phyloP scores from a whole-genome alignment of 2,888 invertebrate genomes.

The Eretmocerus hayati region DNA sequence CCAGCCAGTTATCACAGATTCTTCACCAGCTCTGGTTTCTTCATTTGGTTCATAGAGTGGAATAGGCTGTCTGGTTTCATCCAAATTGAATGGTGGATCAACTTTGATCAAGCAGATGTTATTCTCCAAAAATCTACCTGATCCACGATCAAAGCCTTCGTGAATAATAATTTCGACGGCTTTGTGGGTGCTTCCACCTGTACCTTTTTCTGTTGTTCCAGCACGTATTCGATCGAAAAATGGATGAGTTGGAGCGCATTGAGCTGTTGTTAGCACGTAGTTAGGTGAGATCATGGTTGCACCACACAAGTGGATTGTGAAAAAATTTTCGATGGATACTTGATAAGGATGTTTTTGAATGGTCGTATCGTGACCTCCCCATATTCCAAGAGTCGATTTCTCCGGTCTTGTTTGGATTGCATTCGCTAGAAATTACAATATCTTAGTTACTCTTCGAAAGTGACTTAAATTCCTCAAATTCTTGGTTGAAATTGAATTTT shows the following conservation, averaged over 20 bases:
- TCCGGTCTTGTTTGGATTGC: too few relatives aligned
- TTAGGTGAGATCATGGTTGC: slow-evolving; percentile 2
- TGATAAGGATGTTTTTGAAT: slow-evolving; percentile 11
- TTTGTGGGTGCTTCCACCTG: not conserved
- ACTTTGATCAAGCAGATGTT: slow-evolving; percentile 1
- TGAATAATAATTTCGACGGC: not conserved
- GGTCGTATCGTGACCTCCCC: slow-evolving; percentile 1
- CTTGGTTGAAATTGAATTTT: too few relatives aligned
- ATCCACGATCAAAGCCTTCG: not conserved
- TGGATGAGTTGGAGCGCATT: not conserved
- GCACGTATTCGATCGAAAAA: not conserved
- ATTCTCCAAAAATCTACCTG: not conserved
- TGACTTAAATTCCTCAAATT: too few relatives aligned
- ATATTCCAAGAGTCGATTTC: too few relatives aligned
- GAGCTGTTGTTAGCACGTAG: slow-evolving; percentile 3
- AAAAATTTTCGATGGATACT: not conserved
- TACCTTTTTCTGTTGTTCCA: not conserved
- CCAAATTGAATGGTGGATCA: not conserved
- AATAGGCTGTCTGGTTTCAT: not conserved
- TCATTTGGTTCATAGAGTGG: not conserved
- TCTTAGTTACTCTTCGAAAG: too few relatives aligned
- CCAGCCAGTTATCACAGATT: not conserved
- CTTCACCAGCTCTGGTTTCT: not conserved
- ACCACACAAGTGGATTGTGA: not conserved
- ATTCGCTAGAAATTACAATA: too few relatives aligned